A percentile compares a stretch with the other conserved stretches of the same genome.
phyloP scores from a whole-genome alignment of 2,888 invertebrate species.

The Ypsolopha sequella region DNA sequence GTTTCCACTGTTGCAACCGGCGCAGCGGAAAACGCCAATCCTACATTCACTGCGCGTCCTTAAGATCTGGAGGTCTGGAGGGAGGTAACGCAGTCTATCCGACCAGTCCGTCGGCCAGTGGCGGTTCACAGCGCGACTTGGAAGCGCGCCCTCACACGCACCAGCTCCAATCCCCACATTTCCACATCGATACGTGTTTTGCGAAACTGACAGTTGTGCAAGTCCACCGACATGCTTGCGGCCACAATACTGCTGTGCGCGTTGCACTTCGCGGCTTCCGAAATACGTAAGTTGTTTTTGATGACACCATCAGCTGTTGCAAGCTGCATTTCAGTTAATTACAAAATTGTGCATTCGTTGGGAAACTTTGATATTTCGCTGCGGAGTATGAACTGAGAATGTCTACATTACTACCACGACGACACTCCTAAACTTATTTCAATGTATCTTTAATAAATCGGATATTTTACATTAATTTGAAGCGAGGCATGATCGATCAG shows the following conservation, averaged over 20 bases:
- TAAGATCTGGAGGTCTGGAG: conserved; percentile 21
- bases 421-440: no score
- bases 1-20: conserved; percentile 14
- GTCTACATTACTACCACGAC: no score
- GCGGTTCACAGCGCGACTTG: conserved; percentile 46
- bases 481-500: no score
- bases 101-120: conserved; percentile 27
- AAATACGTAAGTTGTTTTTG: conserved; percentile 47
- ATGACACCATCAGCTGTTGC: background rate
- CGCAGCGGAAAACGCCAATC: conserved; percentile 10
- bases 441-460: no score
- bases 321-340: background rate
- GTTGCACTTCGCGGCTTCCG: conserved; percentile 47
- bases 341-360: background rate
- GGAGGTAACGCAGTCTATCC: conserved; percentile 14
- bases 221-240: conserved; percentile 35
- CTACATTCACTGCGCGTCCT: conserved; percentile 21
- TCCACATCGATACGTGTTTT: conserved; percentile 17
- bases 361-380: no score
- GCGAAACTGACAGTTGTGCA: conserved; percentile 30
- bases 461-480: no score
- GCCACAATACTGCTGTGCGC: conserved; percentile 35
- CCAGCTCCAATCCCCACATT: conserved; percentile 7
- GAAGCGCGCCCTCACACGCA: conserved; percentile 39
- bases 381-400: no score